phyloP scores from a whole-genome alignment of 2,888 invertebrate species.

The Dynastes hyllus region DNA sequence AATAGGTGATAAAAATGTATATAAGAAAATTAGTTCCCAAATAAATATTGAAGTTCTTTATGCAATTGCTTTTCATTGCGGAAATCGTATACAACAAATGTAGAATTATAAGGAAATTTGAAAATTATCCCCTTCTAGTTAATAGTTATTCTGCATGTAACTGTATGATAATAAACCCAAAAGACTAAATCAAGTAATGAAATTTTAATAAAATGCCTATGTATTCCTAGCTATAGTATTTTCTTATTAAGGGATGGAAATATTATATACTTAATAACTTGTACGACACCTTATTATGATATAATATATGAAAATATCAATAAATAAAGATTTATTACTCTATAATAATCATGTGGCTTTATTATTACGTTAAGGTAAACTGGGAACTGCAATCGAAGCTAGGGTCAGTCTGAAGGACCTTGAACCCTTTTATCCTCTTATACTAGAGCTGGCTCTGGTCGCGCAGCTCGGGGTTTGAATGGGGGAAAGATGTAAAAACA shows the following conservation, averaged over 20 bases:
- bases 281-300: slow-evolving; percentile 50
- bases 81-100: too few species aligned
- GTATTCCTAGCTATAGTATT: slow-evolving; percentile 52
- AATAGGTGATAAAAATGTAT: too few species aligned
- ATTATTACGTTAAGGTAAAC: background rate
- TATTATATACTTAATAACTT: slow-evolving; percentile 51
- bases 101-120: background rate
- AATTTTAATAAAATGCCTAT: slow-evolving; percentile 49
- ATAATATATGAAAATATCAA: slow-evolving; percentile 48
- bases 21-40: too few species aligned
- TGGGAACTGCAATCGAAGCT: background rate
- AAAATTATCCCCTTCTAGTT: background rate
- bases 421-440: too few species aligned
- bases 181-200: slow-evolving; percentile 46
- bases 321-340: slow-evolving; percentile 48
- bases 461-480: too few species aligned
- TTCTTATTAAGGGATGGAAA: slow-evolving; percentile 54
- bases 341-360: slow-evolving; percentile 4
- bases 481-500: too few species aligned
- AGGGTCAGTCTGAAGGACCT: too few species aligned
- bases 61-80: too few species aligned
- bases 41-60: too few species aligned
- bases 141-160: too few species aligned
- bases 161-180: background rate
- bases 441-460: too few species aligned